phyloP scores from a whole-genome alignment of 2,113 vertebrate species.

The Cromileptes altivelis region DNA sequence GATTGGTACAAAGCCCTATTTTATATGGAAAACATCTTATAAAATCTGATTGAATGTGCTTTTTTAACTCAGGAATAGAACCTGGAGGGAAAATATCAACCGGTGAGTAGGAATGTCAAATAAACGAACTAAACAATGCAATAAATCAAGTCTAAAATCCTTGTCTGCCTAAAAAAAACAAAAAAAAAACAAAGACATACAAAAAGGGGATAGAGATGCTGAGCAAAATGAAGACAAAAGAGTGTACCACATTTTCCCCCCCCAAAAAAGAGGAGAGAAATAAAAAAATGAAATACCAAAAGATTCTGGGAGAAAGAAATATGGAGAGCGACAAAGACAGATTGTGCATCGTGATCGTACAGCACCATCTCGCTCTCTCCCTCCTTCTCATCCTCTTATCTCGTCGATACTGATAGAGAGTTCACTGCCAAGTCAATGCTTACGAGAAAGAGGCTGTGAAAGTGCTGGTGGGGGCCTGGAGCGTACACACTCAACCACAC shows the following conservation, averaged over 20 bases:
- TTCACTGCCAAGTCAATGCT: constrained; percentile 55
- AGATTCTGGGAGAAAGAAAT: constrained; percentile 8
- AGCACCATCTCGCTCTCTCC: constrained; percentile 11
- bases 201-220: background rate
- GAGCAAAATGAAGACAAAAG: background rate
- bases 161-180: no score
- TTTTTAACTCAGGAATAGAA: background rate
- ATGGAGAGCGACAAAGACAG: constrained; percentile 25
- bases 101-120: background rate
- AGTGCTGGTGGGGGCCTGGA: constrained; percentile 26
- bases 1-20: background rate
- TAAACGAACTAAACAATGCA: background rate
- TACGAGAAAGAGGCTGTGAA: constrained; percentile 33
- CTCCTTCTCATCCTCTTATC: constrained; percentile 47
- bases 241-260: background rate
- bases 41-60: background rate
- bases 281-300: background rate
- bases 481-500: constrained; percentile 3
- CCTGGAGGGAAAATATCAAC: no score
- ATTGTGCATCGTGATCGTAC: background rate
- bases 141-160: background rate
- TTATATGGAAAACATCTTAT: background rate
- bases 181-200: background rate
- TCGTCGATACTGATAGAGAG: constrained; percentile 45
- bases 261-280: background rate